Percentiles rank a stretch among this genome's conserved stretches.
Evolutionary conservation across 2,888 invertebrate species (phyloP).

Genomic region (Drosophila subquinaria): DNA sequence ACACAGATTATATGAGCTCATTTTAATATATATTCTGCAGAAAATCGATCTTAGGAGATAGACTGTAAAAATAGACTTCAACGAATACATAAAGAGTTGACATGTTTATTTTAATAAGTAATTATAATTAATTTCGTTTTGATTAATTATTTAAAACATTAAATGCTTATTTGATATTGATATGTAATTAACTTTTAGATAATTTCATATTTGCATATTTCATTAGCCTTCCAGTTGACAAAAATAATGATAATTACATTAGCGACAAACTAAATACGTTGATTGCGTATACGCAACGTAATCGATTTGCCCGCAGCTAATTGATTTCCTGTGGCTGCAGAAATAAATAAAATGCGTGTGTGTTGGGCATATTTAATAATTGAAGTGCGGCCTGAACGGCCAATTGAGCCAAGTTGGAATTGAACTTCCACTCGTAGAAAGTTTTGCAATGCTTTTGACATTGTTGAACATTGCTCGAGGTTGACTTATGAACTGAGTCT

Average conservation of each 20-base stretch:
- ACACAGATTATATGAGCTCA: conserved; percentile 1
- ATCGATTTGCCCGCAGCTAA: conserved; percentile 42
- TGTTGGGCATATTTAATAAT: conserved; percentile 4
- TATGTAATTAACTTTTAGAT: conserved; percentile 31
- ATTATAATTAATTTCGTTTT: neutral
- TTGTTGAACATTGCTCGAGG: conserved; percentile 17
- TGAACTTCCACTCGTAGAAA: conserved; percentile 20
- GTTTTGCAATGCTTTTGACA: conserved; percentile 22
- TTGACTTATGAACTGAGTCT: conserved; percentile 30
- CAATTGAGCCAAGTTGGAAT: conserved; percentile 14
- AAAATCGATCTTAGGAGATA: too few relatives aligned
- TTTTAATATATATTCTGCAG: neutral
- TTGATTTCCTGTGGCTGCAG: conserved; percentile 19
- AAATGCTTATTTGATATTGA: neutral
- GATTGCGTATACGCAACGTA: conserved; percentile 38
- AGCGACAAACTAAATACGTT: neutral
- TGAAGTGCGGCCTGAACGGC: conserved; percentile 11
- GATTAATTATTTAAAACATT: neutral
- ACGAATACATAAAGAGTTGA: neutral
- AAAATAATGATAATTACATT: conserved; percentile 14
- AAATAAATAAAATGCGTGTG: conserved; percentile 1
- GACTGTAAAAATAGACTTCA: neutral
- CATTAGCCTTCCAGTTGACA: conserved; percentile 21
- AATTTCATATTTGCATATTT: conserved; percentile 31
- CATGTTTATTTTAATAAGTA: neutral